A percentile compares a stretch with the other conserved stretches of the same genome.
Conservation (phyloP, 2,113 vertebrate genomes). For the Pan troglodytes region NHGRI_mPanTro3-v2.1_pri NC_072410.2:119352001-119352500, state of each 20-base stretch:
- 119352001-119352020: not conserved
- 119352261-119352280: rapidly evolving
- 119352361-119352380: no score
- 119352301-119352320: rapidly evolving
- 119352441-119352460: not conserved
- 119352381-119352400: no score
- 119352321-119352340: not conserved
- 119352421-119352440: no score
- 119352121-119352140: not conserved
- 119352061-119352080: not conserved
- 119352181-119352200: not conserved
- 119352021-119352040: not conserved
- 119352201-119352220: not conserved
- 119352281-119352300: not conserved
- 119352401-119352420: no score
- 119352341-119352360: not conserved
- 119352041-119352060: not conserved
- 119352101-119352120: not conserved
- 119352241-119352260: not conserved
- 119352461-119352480: not conserved
- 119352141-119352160: not conserved
- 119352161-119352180: no score
- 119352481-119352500: not conserved
- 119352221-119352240: not conserved
- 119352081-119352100: not conserved